A percentile compares a stretch with the other conserved stretches of the same genome.
Conservation (phyloP, 64 coral and sea anemone species). For the Anthopleura sola region DNA sequence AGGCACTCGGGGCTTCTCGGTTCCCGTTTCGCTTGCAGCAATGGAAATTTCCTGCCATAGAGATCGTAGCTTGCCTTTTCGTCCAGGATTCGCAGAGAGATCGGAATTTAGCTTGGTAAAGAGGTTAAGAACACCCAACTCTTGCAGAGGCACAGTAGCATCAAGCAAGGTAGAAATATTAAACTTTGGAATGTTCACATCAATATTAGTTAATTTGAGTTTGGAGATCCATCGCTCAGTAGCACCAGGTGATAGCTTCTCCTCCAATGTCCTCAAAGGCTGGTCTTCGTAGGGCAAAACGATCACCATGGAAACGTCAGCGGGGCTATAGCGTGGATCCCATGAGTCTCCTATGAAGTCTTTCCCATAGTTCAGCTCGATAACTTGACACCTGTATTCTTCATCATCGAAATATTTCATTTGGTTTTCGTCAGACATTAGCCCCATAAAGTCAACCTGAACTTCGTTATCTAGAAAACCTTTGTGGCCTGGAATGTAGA, state of each 20-base stretch:
- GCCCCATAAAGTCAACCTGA: neutral
- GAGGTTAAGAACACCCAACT: neutral
- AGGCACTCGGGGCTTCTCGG: neutral
- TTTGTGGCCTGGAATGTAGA: neutral
- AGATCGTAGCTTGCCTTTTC: neutral
- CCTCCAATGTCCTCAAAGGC: neutral
- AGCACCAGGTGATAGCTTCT: neutral
- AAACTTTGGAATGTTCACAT: neutral
- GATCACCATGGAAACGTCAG: conserved; percentile 17
- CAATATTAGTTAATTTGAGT: neutral
- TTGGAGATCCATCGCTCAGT: neutral
- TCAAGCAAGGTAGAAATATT: neutral
- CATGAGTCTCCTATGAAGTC: neutral
- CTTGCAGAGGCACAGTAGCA: neutral
- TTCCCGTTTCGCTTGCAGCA: neutral
- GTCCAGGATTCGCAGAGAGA: neutral
- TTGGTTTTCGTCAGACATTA: conserved; percentile 24
- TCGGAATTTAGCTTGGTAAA: neutral
- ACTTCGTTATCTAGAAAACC: neutral
- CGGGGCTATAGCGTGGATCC: conserved; percentile 8
- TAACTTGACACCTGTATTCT: neutral
- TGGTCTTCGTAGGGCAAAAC: neutral
- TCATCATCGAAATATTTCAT: neutral
- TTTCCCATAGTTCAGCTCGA: conserved; percentile 8
- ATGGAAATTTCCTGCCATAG: neutral